Conservation (phyloP, 2,888 invertebrate species). For the Ichneumoninae sp. region DNA sequence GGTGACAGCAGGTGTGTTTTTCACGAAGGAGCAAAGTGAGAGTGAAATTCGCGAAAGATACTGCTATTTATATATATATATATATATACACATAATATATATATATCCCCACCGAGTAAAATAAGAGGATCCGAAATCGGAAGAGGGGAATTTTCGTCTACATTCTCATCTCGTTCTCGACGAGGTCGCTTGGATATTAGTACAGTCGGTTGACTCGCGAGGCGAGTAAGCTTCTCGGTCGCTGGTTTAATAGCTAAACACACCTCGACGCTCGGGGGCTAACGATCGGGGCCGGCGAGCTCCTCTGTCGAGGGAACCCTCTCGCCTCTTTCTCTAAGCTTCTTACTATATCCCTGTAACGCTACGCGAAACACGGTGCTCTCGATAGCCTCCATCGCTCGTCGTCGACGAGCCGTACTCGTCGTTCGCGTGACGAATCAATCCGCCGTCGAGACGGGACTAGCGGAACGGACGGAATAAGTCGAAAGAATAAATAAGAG, state of each 20-base stretch:
- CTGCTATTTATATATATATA: not conserved
- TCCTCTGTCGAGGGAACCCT: slow-evolving; percentile 44
- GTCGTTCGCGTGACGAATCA: slow-evolving; percentile 37
- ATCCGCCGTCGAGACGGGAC: slow-evolving; percentile 56
- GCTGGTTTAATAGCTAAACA: slow-evolving; percentile 65
- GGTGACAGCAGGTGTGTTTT: not conserved
- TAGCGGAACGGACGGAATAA: slow-evolving; percentile 62
- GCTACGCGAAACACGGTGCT: not conserved
- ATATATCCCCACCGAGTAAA: not conserved
- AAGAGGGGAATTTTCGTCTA: slow-evolving; percentile 2
- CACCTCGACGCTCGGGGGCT: slow-evolving; percentile 57
- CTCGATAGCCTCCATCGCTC: not conserved
- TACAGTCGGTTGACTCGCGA: slow-evolving; percentile 57
- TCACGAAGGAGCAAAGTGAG: not conserved
- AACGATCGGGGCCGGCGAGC: slow-evolving; percentile 65
- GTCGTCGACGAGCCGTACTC: slow-evolving; percentile 33
- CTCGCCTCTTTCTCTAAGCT: slow-evolving; percentile 22
- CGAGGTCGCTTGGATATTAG: slow-evolving; percentile 41
- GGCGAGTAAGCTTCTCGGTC: slow-evolving; percentile 28
- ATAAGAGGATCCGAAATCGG: not conserved
- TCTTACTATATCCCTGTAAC: not conserved
- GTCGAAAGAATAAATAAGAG: slow-evolving; percentile 44
- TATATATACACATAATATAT: no score
- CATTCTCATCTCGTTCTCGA: slow-evolving; percentile 26
- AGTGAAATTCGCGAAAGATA: slow-evolving; percentile 2